These are phyloP conservation scores for Leucophenga varia DNA, from an alignment of 1,140 invertebrate genomes.

Conservation along the genomic window DNA sequence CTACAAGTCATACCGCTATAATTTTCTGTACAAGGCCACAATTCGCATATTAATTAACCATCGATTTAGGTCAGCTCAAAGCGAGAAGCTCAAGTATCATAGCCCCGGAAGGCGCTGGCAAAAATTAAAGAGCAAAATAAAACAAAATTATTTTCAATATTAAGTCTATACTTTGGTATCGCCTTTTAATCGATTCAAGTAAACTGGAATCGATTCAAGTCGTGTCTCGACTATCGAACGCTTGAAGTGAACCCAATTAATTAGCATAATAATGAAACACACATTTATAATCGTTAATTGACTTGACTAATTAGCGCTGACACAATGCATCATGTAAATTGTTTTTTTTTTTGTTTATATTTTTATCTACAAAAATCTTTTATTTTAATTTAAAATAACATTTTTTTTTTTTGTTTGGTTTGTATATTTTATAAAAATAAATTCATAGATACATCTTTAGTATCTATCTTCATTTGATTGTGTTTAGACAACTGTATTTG, in stretches of 20 bases:
- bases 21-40: constrained; percentile 1
- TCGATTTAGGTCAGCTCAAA: no score
- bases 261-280: constrained; percentile 45
- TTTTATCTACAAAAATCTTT: constrained; percentile 1
- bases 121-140: no score
- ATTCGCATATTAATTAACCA: no score
- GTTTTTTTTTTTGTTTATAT: constrained; percentile 14
- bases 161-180: constrained; percentile 23
- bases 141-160: no score
- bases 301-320: constrained; percentile 51
- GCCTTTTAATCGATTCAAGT: constrained; percentile 52
- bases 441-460: no score
- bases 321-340: constrained; percentile 29
- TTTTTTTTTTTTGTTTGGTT: constrained; percentile 3
- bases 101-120: no score
- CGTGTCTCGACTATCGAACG: neutral
- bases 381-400: no score
- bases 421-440: no score
- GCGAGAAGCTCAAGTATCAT: no score
- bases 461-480: constrained; percentile 12
- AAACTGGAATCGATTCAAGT: constrained; percentile 19
- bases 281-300: constrained; percentile 55
- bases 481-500: constrained; percentile 34
- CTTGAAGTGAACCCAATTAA: constrained; percentile 33
- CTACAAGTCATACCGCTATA: neutral